Conservation (phyloP, 2,797 vertebrate genomes). For the Pipistrellus pygmaeus region DNA sequence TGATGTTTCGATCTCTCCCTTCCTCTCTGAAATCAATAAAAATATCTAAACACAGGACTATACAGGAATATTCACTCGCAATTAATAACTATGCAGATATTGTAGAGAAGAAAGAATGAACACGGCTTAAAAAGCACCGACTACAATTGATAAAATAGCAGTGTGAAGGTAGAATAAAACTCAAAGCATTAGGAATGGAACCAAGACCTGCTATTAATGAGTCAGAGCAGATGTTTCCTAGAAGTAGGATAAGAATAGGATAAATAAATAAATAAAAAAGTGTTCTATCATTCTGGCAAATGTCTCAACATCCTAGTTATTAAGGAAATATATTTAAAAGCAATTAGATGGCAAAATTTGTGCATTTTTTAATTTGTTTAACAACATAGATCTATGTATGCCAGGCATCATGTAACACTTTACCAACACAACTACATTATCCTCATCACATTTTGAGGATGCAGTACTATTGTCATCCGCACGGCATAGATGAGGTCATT, state of each 20-base stretch:
- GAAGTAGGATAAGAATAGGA: neutral
- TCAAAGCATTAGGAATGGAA: neutral
- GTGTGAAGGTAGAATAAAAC: neutral
- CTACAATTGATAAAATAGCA: neutral
- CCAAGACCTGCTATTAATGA: neutral
- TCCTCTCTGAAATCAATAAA: no score
- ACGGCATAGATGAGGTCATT: neutral
- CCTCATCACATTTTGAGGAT: no score
- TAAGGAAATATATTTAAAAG: neutral
- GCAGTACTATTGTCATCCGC: fast-evolving
- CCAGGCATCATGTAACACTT: neutral
- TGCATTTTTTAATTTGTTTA: neutral
- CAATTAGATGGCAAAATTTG: neutral
- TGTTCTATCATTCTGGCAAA: neutral
- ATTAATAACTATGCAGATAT: neutral
- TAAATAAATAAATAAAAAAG: neutral
- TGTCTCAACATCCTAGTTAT: neutral
- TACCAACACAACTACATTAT: no score
- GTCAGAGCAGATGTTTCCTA: neutral
- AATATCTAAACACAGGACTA: no score
- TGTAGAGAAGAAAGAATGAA: neutral
- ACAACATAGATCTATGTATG: neutral
- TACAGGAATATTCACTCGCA: neutral
- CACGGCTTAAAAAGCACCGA: neutral
- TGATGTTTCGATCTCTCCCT: no score